Base-by-base conservation (phyloP, 2,888 invertebrate species). In the Cantharis lateralis region DNA sequence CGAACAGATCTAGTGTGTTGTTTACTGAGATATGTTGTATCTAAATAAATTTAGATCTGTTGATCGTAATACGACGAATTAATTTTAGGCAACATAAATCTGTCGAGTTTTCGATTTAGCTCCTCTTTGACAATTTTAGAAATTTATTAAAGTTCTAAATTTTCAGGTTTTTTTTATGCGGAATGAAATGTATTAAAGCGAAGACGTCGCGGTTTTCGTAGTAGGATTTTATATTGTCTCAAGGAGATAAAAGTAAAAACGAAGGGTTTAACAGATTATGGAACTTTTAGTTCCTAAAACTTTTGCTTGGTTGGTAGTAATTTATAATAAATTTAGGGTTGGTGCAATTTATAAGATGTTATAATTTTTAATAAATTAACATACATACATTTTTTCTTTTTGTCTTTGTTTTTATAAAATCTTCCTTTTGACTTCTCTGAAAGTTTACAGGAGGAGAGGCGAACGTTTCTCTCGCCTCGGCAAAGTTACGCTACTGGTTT, bases 1-100 rank as follows among this genome's bases (percentile, higher is more conserved):
- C 78, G 72, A 75, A 78, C 73, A 75, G 73, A 78, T 76, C 76
- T 75, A 75, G 75, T 74, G 68, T 68, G 75, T 70, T 74, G 75
- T 70, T 78, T 71, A 72, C 73, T 70, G 74, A 72, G 68, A 75
- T 78, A 75, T 75, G 71, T 75, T 48, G 62, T 18, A n/a, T 24
- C 63, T 32, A 63, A 72, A 71, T 71, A 74, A 77, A 74, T 69
- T 28, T 71, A 32, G 77, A 70, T 77, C 73, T 68, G 74, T 68
- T 77, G 77, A 77, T 77, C 74, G 68, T 70, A 63, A 70, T 71
- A 62, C 71, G 24, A 20, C 24, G 66, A 70, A 66, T 66, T 66
- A n/a, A 24, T 20, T 66, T 18, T 13, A 20, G 16, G n/a, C 20
- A 13, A 24, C 18, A 16, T 63, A 63, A 20, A 18, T 63, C 16